Evolutionary conservation across 1,140 invertebrate genomes (phyloP).

Genomic region (Drosophila tani): DNA sequence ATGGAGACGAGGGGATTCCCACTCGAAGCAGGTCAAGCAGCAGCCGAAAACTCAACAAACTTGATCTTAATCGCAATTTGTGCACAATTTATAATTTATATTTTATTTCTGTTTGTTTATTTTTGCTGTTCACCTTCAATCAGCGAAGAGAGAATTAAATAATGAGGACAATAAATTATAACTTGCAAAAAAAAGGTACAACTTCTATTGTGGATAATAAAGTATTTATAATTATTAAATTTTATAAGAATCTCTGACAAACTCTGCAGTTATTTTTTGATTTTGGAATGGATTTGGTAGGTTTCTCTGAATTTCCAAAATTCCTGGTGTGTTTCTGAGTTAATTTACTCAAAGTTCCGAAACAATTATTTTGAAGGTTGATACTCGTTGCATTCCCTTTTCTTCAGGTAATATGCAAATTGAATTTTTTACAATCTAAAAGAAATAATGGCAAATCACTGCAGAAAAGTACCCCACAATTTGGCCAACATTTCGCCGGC

Average conservation of each 20-base stretch:
- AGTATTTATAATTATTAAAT: too few species aligned
- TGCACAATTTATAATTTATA: slow-evolving; percentile 48
- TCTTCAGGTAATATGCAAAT: slow-evolving; percentile 26
- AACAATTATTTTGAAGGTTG: slow-evolving; percentile 19
- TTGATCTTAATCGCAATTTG: slow-evolving; percentile 55
- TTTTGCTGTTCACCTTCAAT: slow-evolving; percentile 32
- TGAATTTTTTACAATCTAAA: slow-evolving; percentile 5
- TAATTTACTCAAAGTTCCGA: background rate
- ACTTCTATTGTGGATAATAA: background rate
- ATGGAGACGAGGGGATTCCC: slow-evolving; percentile 13
- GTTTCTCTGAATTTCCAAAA: background rate
- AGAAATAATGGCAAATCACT: slow-evolving; percentile 63
- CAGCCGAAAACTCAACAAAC: slow-evolving; percentile 17
- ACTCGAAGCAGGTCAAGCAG: slow-evolving; percentile 39
- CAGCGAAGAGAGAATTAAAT: background rate
- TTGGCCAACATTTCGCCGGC: slow-evolving; percentile 62
- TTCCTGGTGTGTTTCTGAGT: background rate
- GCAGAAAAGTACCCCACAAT: slow-evolving; percentile 46
- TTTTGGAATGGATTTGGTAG: background rate
- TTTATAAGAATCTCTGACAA: background rate
- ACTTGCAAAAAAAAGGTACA: background rate
- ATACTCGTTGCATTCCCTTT: background rate
- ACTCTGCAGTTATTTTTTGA: background rate
- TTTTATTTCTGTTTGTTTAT: slow-evolving; percentile 23
- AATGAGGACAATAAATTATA: slow-evolving; percentile 13